Evolutionary conservation across 2,113 vertebrate genomes (phyloP).

Genomic region (Leucopsar rothschildi): DNA sequence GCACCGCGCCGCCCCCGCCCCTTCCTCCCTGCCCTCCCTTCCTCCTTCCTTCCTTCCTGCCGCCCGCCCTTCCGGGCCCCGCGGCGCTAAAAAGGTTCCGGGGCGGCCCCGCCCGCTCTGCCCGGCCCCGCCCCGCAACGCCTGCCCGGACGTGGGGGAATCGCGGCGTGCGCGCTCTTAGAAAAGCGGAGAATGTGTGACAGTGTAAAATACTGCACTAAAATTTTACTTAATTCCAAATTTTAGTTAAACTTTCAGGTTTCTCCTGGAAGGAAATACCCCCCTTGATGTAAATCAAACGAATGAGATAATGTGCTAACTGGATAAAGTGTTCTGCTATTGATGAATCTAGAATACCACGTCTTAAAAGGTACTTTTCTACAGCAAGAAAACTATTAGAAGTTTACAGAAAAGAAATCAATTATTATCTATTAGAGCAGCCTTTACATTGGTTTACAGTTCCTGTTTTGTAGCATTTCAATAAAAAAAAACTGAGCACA

Average conservation of each 20-base stretch:
- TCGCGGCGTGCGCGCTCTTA: not conserved
- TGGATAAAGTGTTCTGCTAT: fast-evolving
- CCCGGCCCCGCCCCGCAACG: fast-evolving
- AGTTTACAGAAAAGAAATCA: not conserved
- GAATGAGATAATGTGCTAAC: too few relatives aligned
- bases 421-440: not conserved
- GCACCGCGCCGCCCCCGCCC: not conserved
- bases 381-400: not conserved
- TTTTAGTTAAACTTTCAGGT: not conserved
- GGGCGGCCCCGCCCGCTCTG: not conserved
- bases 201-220: fast-evolving
- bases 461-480: not conserved
- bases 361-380: not conserved
- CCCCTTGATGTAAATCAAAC: not conserved
- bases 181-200: not conserved
- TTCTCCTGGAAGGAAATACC: not conserved
- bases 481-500: not conserved
- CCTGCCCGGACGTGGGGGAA: fast-evolving
- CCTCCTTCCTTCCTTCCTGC: not conserved
- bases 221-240: not conserved
- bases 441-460: not conserved
- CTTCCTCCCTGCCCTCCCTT: not conserved
- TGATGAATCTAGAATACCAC: not conserved
- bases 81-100: not conserved
- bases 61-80: not conserved